phyloP scores from a whole-genome alignment of 2,797 vertebrate species.

The Epinephelus coioides region DNA sequence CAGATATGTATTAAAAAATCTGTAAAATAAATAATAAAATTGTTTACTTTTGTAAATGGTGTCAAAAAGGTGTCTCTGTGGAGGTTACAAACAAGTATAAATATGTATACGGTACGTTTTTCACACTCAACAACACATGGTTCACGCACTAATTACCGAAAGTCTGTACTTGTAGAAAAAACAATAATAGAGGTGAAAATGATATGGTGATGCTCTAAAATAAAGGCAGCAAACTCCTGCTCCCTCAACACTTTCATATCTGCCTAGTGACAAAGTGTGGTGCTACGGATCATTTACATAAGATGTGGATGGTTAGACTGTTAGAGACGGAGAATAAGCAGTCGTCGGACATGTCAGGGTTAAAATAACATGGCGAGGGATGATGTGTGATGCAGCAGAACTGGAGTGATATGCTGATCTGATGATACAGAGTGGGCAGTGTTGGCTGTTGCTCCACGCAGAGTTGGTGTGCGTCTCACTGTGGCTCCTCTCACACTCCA shows the following conservation, averaged over 20 bases:
- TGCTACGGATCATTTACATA: constrained; percentile 33
- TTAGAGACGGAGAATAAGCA: background rate
- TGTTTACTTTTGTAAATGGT: constrained; percentile 33
- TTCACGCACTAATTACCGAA: constrained; percentile 20
- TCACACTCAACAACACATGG: constrained; percentile 40
- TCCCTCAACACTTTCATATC: constrained; percentile 11
- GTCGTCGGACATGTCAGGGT: constrained; percentile 16
- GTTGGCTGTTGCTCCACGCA: constrained; percentile 65
- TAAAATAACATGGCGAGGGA: constrained; percentile 42
- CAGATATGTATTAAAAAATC: constrained; percentile 72
- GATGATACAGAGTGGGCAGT: constrained; percentile 71
- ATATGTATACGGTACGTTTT: constrained; percentile 38
- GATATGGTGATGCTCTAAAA: background rate
- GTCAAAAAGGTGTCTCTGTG: constrained; percentile 41
- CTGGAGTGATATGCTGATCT: constrained; percentile 58
- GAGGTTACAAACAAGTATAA: constrained; percentile 35
- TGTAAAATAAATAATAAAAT: constrained; percentile 55
- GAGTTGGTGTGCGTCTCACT: constrained; percentile 71
- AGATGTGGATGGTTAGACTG: background rate
- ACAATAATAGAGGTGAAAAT: constrained; percentile 1
- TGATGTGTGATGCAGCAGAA: constrained; percentile 68
- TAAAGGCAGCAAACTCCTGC: background rate
- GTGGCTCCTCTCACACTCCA: constrained; percentile 80
- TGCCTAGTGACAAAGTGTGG: background rate
- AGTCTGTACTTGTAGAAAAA: constrained; percentile 28